phyloP scores from a whole-genome alignment of 2,888 invertebrate genomes.

The Panorpa germanica region DNA sequence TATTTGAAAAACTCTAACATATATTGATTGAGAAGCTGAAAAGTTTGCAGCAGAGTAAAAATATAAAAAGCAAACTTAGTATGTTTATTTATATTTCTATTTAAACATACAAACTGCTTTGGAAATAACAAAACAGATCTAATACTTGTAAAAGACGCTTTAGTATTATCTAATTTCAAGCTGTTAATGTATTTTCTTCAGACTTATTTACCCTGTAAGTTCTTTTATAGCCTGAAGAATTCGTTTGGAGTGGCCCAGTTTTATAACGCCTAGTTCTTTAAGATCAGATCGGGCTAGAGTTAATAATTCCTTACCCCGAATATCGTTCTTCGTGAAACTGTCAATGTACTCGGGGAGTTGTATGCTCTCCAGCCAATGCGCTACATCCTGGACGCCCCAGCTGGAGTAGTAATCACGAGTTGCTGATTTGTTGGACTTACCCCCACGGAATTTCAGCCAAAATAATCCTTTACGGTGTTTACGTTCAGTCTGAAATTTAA shows the following conservation, averaged over 20 bases:
- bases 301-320: constrained; percentile 75
- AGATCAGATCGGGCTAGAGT: constrained; percentile 71
- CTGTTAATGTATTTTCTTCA: too few relatives aligned
- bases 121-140: too few relatives aligned
- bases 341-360: constrained; percentile 81
- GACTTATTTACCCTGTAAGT: too few relatives aligned
- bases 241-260: constrained; percentile 91
- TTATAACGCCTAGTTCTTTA: constrained; percentile 81
- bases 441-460: constrained; percentile 43
- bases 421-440: too few relatives aligned
- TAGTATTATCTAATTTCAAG: too few relatives aligned
- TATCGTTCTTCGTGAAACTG: constrained; percentile 80
- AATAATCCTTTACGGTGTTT: constrained; percentile 38
- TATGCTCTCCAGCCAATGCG: constrained; percentile 73
- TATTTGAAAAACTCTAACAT: too few relatives aligned
- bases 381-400: constrained; percentile 84
- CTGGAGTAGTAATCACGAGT: constrained; percentile 31
- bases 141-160: too few relatives aligned
- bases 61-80: too few relatives aligned
- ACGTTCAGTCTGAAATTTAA: constrained; percentile 23
- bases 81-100: too few relatives aligned
- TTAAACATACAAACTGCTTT: too few relatives aligned
- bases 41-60: too few relatives aligned
- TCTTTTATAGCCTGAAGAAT: constrained; percentile 87
- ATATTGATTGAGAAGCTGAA: too few relatives aligned